Percentiles rank a stretch among this genome's conserved stretches.
These are phyloP conservation scores for Magallana gigas DNA, from an alignment of 1,140 invertebrate species.

Conservation along the genomic window DNA sequence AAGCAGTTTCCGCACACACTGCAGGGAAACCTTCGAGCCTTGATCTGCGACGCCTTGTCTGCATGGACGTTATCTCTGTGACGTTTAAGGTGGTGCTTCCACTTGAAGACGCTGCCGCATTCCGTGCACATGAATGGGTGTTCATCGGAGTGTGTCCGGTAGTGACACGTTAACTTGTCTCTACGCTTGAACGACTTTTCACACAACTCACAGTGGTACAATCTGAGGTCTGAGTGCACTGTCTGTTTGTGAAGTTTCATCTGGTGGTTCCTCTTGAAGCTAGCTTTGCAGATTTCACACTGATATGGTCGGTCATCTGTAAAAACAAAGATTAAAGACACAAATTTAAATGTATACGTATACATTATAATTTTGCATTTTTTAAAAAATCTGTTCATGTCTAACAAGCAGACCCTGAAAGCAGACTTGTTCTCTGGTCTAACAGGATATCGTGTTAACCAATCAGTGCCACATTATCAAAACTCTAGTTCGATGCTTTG, in stretches of 20 bases:
- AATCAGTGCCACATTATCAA: no score
- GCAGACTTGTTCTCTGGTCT: no score
- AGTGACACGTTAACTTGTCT: conserved; percentile 13
- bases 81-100: conserved; percentile 40
- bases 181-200: conserved; percentile 26
- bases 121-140: conserved; percentile 42
- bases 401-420: no score
- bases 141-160: conserved; percentile 17
- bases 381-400: no score
- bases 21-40: background rate
- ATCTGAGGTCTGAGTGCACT: background rate
- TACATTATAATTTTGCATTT: no score
- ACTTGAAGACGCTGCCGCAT: conserved; percentile 39
- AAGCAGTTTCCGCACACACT: conserved; percentile 17
- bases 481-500: no score
- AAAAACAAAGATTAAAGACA: background rate
- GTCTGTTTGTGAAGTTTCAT: conserved; percentile 30
- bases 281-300: conserved; percentile 14
- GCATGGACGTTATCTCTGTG: conserved; percentile 24
- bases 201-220: conserved; percentile 35
- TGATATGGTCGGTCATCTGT: conserved; percentile 22
- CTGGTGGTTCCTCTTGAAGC: conserved; percentile 40
- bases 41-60: background rate
- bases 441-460: no score
- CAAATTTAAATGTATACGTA: no score